Percentiles rank a stretch among this genome's conserved stretches.
Conservation (phyloP, 2,888 invertebrate species). For the Lapara coniferarum region DNA sequence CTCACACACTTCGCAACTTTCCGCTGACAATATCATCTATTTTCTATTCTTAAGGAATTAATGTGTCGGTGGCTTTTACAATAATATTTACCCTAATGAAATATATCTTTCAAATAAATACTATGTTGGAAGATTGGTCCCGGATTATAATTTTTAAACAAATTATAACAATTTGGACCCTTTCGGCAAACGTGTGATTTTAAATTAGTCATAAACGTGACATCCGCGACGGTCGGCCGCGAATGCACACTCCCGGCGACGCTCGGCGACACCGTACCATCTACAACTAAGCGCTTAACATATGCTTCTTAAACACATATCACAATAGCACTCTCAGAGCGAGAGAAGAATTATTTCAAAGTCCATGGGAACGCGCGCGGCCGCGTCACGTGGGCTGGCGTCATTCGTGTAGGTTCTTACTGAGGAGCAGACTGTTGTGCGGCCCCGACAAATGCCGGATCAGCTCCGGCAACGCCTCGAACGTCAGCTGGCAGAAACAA, state of each 20-base stretch:
- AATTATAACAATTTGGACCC: conserved; percentile 83
- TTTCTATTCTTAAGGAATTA: conserved; percentile 83
- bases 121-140: conserved; percentile 84
- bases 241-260: conserved; percentile 75
- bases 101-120: conserved; percentile 84
- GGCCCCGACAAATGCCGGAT: conserved; percentile 94
- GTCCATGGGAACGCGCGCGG: conserved; percentile 67
- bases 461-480: conserved; percentile 93
- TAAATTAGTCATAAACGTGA: conserved; percentile 67
- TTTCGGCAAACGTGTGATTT: conserved; percentile 76
- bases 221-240: conserved; percentile 64
- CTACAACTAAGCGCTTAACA: conserved; percentile 71
- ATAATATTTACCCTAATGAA: conserved; percentile 81
- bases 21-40: conserved; percentile 75
- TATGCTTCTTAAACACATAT: conserved; percentile 80
- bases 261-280: conserved; percentile 77
- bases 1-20: conserved; percentile 78
- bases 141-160: conserved; percentile 84
- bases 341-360: conserved; percentile 73
- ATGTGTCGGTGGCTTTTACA: conserved; percentile 84
- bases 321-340: conserved; percentile 77
- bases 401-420: conserved; percentile 93
- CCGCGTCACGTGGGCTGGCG: conserved; percentile 68
- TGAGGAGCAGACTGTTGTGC: conserved; percentile 93
- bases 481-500: conserved; percentile 93